These are phyloP conservation scores for Onchidella celtica DNA, from an alignment of 2,888 invertebrate genomes.

Conservation along the genomic window DNA sequence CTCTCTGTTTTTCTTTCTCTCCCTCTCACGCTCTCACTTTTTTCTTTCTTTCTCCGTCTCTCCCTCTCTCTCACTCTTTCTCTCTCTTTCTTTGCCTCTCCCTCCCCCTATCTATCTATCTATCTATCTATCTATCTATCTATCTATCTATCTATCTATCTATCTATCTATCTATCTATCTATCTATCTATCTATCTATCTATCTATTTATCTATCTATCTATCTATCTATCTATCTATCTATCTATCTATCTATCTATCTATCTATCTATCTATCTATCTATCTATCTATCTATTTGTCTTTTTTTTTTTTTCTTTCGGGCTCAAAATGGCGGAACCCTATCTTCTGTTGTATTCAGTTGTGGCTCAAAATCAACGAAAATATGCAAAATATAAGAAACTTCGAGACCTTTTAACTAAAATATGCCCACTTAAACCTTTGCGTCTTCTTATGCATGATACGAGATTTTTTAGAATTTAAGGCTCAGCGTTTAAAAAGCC, in stretches of 20 bases:
- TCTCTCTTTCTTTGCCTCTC: conserved; percentile 19
- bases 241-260: not conserved
- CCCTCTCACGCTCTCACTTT: not conserved
- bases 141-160: not conserved
- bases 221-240: not conserved
- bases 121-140: not conserved
- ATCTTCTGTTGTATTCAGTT: no score
- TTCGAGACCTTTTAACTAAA: no score
- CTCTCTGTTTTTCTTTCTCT: not conserved
- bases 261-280: not conserved
- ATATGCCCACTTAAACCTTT: no score
- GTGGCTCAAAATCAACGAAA: no score
- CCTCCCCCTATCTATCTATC: not conserved
- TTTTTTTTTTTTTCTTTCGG: no score
- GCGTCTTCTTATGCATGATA: no score
- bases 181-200: conserved; percentile 12
- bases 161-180: conserved; percentile 23
- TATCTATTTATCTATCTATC: not conserved
- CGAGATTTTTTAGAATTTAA: no score
- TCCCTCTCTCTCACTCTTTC: not conserved
- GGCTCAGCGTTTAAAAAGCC: no score
- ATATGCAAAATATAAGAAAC: no score
- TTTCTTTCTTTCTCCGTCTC: not conserved
- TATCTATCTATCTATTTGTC: no score
- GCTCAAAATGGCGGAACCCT: no score